phyloP scores from a whole-genome alignment of 2,113 vertebrate genomes.

The Nymphicus hollandicus region DNA sequence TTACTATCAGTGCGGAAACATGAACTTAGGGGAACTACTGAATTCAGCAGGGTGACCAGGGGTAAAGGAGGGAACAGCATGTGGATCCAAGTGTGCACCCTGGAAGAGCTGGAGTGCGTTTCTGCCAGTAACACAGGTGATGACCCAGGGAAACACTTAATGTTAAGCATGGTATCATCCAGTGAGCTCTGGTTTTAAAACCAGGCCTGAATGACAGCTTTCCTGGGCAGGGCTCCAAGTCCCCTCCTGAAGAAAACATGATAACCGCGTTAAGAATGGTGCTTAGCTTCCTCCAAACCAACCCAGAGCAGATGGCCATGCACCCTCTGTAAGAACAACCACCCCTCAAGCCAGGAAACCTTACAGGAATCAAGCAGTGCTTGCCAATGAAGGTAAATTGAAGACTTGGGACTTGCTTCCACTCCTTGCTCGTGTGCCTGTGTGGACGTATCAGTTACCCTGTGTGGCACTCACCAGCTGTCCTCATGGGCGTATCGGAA shows the following conservation, averaged over 20 bases:
- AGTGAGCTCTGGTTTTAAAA: neutral
- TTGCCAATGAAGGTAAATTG: neutral
- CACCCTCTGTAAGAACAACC: neutral
- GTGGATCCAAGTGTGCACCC: neutral
- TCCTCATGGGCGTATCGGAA: rapidly evolving
- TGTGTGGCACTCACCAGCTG: rapidly evolving
- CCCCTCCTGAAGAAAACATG: neutral
- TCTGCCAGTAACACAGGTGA: neutral
- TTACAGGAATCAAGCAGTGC: rapidly evolving
- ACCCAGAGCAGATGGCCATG: neutral
- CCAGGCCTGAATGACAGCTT: neutral
- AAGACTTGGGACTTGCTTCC: neutral
- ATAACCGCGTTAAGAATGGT: neutral
- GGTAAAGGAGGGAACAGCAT: neutral
- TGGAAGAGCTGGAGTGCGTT: neutral
- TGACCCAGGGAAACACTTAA: neutral
- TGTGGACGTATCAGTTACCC: rapidly evolving
- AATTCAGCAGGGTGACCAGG: neutral
- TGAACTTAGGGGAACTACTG: neutral
- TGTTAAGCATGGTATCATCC: neutral
- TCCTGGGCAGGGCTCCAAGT: neutral
- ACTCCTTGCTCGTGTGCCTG: neutral
- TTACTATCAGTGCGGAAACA: neutral
- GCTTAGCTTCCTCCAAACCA: neutral
- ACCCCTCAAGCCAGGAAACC: neutral